phyloP scores from a whole-genome alignment of 2,797 vertebrate genomes.

The Enteromius trimaculatus region DNA sequence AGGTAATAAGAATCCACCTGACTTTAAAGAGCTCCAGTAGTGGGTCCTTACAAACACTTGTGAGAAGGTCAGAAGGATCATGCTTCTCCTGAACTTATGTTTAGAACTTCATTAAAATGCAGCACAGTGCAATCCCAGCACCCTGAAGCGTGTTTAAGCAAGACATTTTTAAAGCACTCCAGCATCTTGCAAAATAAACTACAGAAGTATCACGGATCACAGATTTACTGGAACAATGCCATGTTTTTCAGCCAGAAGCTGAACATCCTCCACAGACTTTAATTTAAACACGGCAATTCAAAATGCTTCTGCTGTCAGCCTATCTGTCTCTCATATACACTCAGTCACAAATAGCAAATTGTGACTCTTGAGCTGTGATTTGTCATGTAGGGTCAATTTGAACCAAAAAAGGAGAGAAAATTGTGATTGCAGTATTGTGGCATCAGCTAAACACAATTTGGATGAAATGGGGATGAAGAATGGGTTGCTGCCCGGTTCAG shows the following conservation, averaged over 20 bases:
- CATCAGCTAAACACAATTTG: background rate
- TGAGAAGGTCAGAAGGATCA: background rate
- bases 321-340: background rate
- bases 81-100: background rate
- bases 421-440: background rate
- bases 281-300: slow-evolving; percentile 3
- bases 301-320: background rate
- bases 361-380: slow-evolving; percentile 3
- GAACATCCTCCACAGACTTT: slow-evolving; percentile 3
- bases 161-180: background rate
- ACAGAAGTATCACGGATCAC: background rate
- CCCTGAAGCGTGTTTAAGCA: background rate
- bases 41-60: background rate
- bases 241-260: background rate
- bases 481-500: background rate
- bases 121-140: background rate
- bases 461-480: slow-evolving; percentile 20
- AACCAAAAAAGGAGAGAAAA: background rate
- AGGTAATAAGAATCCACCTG: background rate
- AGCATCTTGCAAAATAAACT: slow-evolving; percentile 6
- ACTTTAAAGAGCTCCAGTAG: background rate
- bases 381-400: background rate
- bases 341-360: background rate
- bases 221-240: background rate
- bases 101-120: background rate